phyloP scores from a whole-genome alignment of 2,113 vertebrate species.

The Sclerurus mexicanus region DNA sequence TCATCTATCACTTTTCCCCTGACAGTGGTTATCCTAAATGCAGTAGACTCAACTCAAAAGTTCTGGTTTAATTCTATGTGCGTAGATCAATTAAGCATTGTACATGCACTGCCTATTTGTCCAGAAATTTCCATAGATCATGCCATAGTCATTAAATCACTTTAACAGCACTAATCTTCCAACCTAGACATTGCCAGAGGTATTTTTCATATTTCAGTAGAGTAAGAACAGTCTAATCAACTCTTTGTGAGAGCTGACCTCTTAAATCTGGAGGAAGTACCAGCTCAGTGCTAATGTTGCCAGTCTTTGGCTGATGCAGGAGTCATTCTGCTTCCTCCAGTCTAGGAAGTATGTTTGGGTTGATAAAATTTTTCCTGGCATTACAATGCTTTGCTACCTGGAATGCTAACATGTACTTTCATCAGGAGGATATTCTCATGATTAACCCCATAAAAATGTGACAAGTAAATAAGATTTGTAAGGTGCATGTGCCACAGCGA shows the following conservation, averaged over 20 bases:
- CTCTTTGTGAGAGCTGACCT: neutral
- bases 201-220: neutral
- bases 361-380: neutral
- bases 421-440: neutral
- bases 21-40: neutral
- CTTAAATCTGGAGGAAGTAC: neutral
- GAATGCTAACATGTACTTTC: neutral
- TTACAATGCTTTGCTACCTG: neutral
- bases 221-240: neutral
- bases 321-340: neutral
- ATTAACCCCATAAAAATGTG: neutral
- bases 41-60: neutral
- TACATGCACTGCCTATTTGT: neutral
- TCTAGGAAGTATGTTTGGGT: neutral
- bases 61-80: neutral
- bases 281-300: neutral
- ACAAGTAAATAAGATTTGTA: neutral
- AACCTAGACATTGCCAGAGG: neutral
- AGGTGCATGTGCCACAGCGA: neutral
- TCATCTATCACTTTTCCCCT: neutral
- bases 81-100: neutral
- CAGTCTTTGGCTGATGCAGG: neutral
- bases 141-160: neutral
- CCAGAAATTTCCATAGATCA: neutral
- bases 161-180: neutral